Conservation (phyloP, 2,113 vertebrate species). For the Sturnus vulgaris region DNA sequence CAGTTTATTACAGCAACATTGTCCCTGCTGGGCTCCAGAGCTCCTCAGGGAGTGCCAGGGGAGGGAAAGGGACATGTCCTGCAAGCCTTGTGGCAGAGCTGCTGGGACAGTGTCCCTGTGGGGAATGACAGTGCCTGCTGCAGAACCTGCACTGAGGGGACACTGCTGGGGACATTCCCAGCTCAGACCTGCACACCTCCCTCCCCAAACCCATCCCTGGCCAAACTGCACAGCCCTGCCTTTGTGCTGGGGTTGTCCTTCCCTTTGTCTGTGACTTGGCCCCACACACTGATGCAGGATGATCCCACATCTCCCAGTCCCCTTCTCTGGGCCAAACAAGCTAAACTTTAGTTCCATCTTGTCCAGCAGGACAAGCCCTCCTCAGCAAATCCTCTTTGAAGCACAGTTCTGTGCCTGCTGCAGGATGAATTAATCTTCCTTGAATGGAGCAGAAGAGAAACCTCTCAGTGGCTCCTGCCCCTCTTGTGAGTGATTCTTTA, state of each 20-base stretch:
- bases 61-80: not conserved
- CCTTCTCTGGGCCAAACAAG: not conserved
- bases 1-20: not conserved
- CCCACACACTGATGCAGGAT: not conserved
- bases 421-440: not conserved
- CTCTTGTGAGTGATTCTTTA: not conserved
- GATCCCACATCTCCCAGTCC: not conserved
- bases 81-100: not conserved
- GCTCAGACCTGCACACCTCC: not conserved
- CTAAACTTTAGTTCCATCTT: not conserved
- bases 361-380: not conserved
- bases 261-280: not conserved
- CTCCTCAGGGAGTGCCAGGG: not conserved
- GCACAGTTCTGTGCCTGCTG: not conserved
- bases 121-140: not conserved
- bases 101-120: not conserved
- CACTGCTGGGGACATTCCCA: not conserved
- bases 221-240: not conserved
- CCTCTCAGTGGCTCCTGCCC: not conserved
- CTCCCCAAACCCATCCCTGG: not conserved
- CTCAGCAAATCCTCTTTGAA: not conserved
- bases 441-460: not conserved
- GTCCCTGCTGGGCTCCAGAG: not conserved
- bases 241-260: not conserved
- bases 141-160: not conserved